Base-by-base conservation (phyloP, 2,888 invertebrate genomes). In the Neoaliturus tenellus region DNA sequence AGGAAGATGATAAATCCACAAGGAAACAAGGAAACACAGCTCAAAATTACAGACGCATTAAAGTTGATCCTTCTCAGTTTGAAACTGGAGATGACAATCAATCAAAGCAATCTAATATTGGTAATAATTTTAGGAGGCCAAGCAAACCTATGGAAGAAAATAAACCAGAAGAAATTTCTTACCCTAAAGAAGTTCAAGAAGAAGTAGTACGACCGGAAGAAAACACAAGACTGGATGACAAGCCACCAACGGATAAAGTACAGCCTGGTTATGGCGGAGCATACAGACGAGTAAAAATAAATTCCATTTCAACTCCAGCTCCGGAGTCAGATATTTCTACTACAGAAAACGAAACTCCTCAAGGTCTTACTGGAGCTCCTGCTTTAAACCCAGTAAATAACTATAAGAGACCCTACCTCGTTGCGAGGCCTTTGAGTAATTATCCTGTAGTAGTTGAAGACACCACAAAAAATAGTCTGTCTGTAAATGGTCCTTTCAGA, bases 111-210 rank as follows among this genome's bases (percentile, higher is more conserved):
- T 51, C 82, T 20, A 73, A 31, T 35, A 41, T 48, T 20, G 82
- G 82, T n/a, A 73, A 39, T 55, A 55, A 55, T 82, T 82, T 73
- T 20, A 71, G 55, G n/a, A 73, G 82, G 28, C 82, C 73, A 55
- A 73, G 39, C 35, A 82, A 82, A 73, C 73, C 82, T 48, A 71
- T 33, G 25, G 82, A 82, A 3, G 78, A 78, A 25, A 48, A 17
- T 17, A 75, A 20, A 48, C 28, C 28, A 17, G 75, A 75, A 23
- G 28, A 41, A 12, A 20, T 73, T 2, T 51, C 75, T 75, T 48
- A 5, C 14, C 12, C 28, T 23, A n/a, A 25, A 20, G 31, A 17
- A 25, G 48, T 4, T 25, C 8, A 75, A 28, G 48, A 75, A n/a
- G 75, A 48, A 10, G 5, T 20, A 31, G n/a, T 6, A 14, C 35